A percentile compares a stretch with the other conserved stretches of the same genome.
phyloP scores from a whole-genome alignment of 2,113 vertebrate genomes.

The Plestiodon gilberti region DNA sequence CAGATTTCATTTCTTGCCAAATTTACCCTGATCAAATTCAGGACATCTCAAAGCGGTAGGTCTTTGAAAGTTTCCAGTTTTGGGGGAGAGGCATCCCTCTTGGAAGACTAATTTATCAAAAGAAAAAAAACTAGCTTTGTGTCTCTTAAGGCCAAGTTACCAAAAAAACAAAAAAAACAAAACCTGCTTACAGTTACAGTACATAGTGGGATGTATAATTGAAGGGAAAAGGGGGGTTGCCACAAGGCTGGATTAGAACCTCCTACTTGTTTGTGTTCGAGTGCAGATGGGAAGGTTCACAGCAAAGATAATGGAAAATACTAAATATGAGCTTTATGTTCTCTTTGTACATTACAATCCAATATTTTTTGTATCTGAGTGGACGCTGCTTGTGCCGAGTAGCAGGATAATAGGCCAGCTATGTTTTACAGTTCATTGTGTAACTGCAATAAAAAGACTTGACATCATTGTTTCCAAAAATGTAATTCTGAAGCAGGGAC shows the following conservation, averaged over 20 bases:
- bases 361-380: not conserved
- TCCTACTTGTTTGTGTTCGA: constrained; percentile 20
- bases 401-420: accelerated
- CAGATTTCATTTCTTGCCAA: constrained; percentile 51
- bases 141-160: constrained; percentile 62
- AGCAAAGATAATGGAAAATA: constrained; percentile 30
- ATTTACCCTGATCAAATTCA: constrained; percentile 60
- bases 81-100: constrained; percentile 43
- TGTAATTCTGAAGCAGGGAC: not conserved
- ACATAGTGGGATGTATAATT: constrained; percentile 66
- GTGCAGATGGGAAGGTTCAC: constrained; percentile 56
- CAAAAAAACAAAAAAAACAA: constrained; percentile 25
- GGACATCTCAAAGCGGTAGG: constrained; percentile 53
- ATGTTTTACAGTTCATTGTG: not conserved
- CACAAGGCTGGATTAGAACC: constrained; percentile 64
- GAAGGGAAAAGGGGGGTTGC: constrained; percentile 52
- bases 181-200: too few relatives aligned
- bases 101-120: constrained; percentile 60
- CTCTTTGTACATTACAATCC: not conserved
- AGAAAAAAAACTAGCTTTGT: constrained; percentile 60
- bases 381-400: accelerated
- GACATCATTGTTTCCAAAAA: not conserved
- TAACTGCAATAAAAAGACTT: not conserved
- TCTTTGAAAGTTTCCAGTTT: constrained; percentile 64
- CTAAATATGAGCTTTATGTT: not conserved